A percentile compares a stretch with the other conserved stretches of the same genome.
Conservation (phyloP, 2,113 vertebrate species). For the western clawed frog (Xenopus tropicalis) region DNA sequence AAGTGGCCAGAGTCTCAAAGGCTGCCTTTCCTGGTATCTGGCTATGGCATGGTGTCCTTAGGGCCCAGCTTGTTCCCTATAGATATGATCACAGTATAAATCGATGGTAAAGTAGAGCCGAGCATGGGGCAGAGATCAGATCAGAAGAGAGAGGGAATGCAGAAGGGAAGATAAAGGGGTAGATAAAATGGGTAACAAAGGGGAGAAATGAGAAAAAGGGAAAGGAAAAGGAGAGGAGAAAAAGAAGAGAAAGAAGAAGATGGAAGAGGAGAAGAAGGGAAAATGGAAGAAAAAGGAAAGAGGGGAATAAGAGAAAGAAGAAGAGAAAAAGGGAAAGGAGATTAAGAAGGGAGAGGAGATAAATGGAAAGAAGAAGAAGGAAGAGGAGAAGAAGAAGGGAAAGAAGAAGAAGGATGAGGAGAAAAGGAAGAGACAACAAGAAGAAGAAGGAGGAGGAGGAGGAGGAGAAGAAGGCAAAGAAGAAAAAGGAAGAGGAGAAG, state of each 20-base stretch:
- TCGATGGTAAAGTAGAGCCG: too few species aligned
- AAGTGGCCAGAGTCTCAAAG: too few species aligned
- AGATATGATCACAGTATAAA: too few species aligned
- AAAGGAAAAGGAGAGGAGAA: neutral
- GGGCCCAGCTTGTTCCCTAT: too few species aligned
- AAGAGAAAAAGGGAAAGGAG: neutral
- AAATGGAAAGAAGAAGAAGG: too few species aligned
- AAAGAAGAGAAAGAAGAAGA: neutral
- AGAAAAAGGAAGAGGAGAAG: neutral
- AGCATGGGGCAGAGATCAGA: too few species aligned
- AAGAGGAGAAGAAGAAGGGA: neutral
- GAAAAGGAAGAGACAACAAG: neutral
- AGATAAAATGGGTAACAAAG: neutral
- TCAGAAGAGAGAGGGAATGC: neutral
- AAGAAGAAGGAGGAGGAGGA: neutral
- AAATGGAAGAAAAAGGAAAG: neutral
- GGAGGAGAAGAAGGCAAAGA: neutral
- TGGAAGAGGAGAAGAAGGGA: too few species aligned
- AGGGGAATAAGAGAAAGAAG: neutral
- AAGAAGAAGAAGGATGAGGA: neutral
- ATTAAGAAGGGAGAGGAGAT: neutral
- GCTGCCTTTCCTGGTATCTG: too few species aligned
- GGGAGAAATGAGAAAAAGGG: neutral
- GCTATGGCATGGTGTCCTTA: too few species aligned
- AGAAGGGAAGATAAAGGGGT: neutral